Evolutionary conservation across 1,140 invertebrate genomes (phyloP), one percentile per base, ranked within the genome.

Genomic region (Whitmania pigra): DNA sequence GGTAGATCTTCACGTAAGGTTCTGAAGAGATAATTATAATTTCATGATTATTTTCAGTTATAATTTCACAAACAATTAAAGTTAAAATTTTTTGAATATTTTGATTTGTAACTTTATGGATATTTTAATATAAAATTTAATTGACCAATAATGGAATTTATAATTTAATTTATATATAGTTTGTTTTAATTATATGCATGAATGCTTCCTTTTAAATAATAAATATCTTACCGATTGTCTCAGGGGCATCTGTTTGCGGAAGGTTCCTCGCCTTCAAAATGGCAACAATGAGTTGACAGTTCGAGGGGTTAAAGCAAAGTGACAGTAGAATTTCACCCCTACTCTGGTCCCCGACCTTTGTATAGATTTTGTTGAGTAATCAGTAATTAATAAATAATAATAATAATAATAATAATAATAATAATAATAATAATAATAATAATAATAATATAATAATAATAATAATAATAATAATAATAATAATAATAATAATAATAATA

Each of bases 1-100:
- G 85, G 83, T 98, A 97, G 79, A 99, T 93, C 82, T 99, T 99
- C 5, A 98, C 94, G 76, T 88, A 88, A 7, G 87, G 86, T 81
- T 88, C 95, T 84, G 82, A 63, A 49, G 15, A 49, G 43, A 49
- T 5, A 0, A 11, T 49, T 49, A n/a, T n/a, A n/a, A n/a, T n/a
- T n/a, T n/a, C n/a, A n/a, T n/a, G n/a, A n/a, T n/a, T n/a, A n/a
- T n/a, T n/a, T n/a, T n/a, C n/a, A n/a, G n/a, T n/a, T n/a, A n/a
- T n/a, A n/a, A n/a, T n/a, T n/a, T n/a, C n/a, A n/a, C n/a, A n/a
- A n/a, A n/a, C n/a, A n/a, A n/a, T n/a, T n/a, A n/a, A n/a, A n/a
- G n/a, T n/a, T n/a, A n/a, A n/a, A n/a, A n/a, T n/a, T n/a, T n/a
- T n/a, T n/a, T n/a, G n/a, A n/a, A n/a, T n/a, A n/a, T n/a, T n/a